These are phyloP conservation scores for Gymnocheta viridis DNA, from an alignment of 2,888 invertebrate species.

Conservation along the genomic window DNA sequence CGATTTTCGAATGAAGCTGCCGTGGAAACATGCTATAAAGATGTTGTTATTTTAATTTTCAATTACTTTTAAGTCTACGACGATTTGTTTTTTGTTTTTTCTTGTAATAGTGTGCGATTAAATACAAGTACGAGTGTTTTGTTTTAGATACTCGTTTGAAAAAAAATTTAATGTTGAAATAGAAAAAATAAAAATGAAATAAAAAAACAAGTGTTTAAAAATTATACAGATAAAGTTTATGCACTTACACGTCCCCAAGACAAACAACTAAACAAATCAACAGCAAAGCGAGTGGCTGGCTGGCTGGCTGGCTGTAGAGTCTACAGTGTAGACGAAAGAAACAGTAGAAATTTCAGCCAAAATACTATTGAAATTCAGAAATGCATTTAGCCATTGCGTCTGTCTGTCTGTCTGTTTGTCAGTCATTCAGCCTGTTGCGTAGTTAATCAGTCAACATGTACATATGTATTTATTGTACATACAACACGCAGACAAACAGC, in stretches of 20 bases:
- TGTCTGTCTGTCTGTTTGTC: neutral
- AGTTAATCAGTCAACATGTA: constrained; percentile 37
- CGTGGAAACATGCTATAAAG: neutral
- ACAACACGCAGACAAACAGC: constrained; percentile 57
- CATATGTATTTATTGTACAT: constrained; percentile 22
- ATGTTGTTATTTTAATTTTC: neutral
- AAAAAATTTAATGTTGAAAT: neutral
- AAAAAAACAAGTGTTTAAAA: neutral
- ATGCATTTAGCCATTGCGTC: neutral
- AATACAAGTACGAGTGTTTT: neutral
- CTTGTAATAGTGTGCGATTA: neutral
- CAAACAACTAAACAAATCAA: neutral
- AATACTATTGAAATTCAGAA: constrained; percentile 32
- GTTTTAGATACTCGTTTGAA: neutral
- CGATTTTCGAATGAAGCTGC: neutral
- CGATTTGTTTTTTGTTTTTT: neutral
- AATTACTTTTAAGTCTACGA: constrained; percentile 5
- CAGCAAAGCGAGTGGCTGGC: neutral
- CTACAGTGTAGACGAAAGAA: neutral
- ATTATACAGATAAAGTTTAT: neutral
- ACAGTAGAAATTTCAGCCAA: neutral
- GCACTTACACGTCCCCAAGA: neutral
- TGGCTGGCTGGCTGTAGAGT: too few species aligned
- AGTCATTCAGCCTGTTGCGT: constrained; percentile 17
- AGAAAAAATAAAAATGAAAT: neutral